Evolutionary conservation across 2,888 invertebrate species (phyloP).

Genomic region (Spatulosminthurus flaviceps): DNA sequence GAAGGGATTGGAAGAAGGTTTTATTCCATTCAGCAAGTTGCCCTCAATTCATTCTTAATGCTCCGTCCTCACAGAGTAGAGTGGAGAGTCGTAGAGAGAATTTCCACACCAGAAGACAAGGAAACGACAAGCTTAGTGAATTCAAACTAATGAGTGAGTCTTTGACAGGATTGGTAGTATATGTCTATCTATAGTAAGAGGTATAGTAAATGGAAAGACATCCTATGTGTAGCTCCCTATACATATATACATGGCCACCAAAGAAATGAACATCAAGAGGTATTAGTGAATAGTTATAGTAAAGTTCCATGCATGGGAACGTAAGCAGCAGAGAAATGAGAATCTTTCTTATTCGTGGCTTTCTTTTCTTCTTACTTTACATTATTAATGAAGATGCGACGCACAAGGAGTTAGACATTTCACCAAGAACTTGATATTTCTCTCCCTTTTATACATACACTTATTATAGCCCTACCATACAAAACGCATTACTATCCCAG

Average conservation of each 20-base stretch:
- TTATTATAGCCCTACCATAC: too few relatives aligned
- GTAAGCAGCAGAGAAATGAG: conserved; percentile 18
- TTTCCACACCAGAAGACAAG: background rate
- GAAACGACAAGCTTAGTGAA: conserved; percentile 4
- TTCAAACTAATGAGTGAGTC: conserved; percentile 14
- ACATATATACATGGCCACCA: background rate
- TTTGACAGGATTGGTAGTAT: background rate
- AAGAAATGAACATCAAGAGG: background rate
- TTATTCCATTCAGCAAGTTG: conserved; percentile 4
- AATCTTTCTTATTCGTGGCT: conserved; percentile 35
- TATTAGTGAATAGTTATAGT: background rate
- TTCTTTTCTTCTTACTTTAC: conserved; percentile 33
- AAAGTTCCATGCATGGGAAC: background rate
- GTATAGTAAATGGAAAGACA: too few relatives aligned
- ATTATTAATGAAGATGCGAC: conserved; percentile 42
- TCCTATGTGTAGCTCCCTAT: background rate
- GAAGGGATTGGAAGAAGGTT: background rate
- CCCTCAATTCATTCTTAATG: conserved; percentile 7
- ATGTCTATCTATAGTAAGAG: too few relatives aligned
- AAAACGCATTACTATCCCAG: too few relatives aligned
- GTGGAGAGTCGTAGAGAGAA: too few relatives aligned
- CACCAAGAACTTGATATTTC: too few relatives aligned
- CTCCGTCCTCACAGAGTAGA: conserved; percentile 3
- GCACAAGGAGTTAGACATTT: conserved; percentile 29
- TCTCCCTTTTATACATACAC: too few relatives aligned